A percentile compares a stretch with the other conserved stretches of the same genome.
Evolutionary conservation across 2,113 vertebrate genomes (phyloP).

Genomic region (Diadophis punctatus): DNA sequence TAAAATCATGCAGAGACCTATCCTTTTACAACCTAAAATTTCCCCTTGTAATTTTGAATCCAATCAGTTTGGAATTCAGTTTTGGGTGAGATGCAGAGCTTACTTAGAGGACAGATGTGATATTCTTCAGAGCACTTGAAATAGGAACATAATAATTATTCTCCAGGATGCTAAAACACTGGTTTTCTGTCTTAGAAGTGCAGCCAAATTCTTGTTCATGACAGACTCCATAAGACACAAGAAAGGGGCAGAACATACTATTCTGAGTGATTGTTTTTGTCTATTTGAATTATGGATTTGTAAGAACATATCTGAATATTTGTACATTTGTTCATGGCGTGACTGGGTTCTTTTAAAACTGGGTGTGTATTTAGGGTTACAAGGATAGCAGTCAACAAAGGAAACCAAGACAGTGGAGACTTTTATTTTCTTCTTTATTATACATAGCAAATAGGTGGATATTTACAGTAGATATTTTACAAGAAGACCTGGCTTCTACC

Average conservation of each 20-base stretch:
- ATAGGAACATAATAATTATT: background rate
- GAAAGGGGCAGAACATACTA: background rate
- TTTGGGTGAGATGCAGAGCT: background rate
- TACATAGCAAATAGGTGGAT: background rate
- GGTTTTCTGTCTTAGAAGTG: background rate
- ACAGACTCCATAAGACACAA: background rate
- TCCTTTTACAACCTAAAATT: background rate
- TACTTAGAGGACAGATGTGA: constrained; percentile 1
- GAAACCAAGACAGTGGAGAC: background rate
- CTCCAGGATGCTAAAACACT: background rate
- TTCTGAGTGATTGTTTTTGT: background rate
- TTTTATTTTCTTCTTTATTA: background rate
- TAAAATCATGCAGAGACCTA: background rate
- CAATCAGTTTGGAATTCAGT: background rate
- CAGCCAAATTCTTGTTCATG: constrained; percentile 9
- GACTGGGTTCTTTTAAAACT: background rate
- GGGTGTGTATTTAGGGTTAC: background rate
- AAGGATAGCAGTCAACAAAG: background rate
- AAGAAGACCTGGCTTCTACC: background rate
- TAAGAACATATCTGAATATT: background rate
- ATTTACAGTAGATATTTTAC: background rate
- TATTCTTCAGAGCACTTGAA: background rate
- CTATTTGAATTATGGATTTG: background rate
- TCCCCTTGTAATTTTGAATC: background rate
- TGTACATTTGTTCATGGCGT: background rate